Conservation (phyloP, 2,888 invertebrate species). For the Rutpela maculata region DNA sequence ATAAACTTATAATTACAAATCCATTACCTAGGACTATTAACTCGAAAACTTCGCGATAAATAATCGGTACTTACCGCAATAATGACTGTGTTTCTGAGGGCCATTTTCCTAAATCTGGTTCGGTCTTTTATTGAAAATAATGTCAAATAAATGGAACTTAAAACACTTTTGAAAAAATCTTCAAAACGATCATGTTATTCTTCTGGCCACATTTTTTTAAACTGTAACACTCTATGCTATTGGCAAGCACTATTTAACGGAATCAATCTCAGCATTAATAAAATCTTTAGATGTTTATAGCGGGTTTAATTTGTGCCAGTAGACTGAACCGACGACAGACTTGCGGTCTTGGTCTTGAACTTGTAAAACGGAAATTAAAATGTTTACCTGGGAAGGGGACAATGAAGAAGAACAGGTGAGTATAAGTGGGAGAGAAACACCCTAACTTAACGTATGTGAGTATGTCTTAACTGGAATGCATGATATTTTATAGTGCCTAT, state of each 20-base stretch:
- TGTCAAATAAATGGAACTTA: constrained; percentile 2
- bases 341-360: constrained; percentile 58
- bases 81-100: constrained; percentile 40
- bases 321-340: constrained; percentile 53
- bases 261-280: constrained; percentile 24
- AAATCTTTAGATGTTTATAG: constrained; percentile 40
- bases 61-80: constrained; percentile 50
- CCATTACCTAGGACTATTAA: neutral
- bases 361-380: constrained; percentile 48
- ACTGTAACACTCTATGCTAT: neutral
- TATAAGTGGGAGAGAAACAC: constrained; percentile 25
- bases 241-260: constrained; percentile 26
- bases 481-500: neutral
- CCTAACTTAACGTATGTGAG: neutral
- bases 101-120: constrained; percentile 30
- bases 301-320: constrained; percentile 54
- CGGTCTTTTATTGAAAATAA: constrained; percentile 8
- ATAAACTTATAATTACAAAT: no score
- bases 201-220: constrained; percentile 76
- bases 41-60: neutral
- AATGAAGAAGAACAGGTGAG: constrained; percentile 22
- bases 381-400: constrained; percentile 29
- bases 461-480: neutral
- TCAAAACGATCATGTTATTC: constrained; percentile 78
- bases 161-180: neutral